Evolutionary conservation across 2,113 vertebrate genomes (phyloP).

Genomic region (Heterotilapia buettikoferi): DNA sequence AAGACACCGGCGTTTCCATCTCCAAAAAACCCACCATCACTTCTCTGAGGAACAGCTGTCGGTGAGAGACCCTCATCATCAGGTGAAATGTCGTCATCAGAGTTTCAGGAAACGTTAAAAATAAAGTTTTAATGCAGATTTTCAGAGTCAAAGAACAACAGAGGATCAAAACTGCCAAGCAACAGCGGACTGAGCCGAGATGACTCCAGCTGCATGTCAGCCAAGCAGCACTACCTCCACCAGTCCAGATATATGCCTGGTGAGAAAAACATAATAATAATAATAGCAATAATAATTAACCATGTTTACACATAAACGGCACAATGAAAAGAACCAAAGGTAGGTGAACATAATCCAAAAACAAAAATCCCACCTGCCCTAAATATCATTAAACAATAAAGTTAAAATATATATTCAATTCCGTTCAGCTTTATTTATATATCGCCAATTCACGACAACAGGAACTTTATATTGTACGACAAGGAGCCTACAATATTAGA

Average conservation of each 20-base stretch:
- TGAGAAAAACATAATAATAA: slow-evolving; percentile 49
- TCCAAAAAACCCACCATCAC: slow-evolving; percentile 82
- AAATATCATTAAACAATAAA: not conserved
- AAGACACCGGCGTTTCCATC: slow-evolving; percentile 68
- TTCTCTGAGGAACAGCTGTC: not conserved
- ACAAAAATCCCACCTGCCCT: not conserved
- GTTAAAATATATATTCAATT: not conserved
- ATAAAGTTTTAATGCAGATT: not conserved
- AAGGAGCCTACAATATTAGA: not conserved
- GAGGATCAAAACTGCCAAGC: slow-evolving; percentile 64
- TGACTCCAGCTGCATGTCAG: slow-evolving; percentile 66
- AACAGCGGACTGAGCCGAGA: slow-evolving; percentile 34
- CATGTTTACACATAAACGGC: not conserved
- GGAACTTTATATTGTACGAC: not conserved
- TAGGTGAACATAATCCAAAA: not conserved
- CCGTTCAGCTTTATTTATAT: not conserved
- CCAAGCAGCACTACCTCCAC: slow-evolving; percentile 87
- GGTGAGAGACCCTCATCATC: not conserved
- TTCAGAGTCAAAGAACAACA: slow-evolving; percentile 43
- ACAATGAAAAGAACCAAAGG: not conserved
- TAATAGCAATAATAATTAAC: not conserved
- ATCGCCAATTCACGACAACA: not conserved
- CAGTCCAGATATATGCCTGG: slow-evolving; percentile 91
- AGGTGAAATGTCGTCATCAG: not conserved
- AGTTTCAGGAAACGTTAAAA: not conserved